Percentiles rank a stretch among this genome's conserved stretches.
Conservation (phyloP, 2,888 invertebrate genomes). For the Bombylius discolor region DNA sequence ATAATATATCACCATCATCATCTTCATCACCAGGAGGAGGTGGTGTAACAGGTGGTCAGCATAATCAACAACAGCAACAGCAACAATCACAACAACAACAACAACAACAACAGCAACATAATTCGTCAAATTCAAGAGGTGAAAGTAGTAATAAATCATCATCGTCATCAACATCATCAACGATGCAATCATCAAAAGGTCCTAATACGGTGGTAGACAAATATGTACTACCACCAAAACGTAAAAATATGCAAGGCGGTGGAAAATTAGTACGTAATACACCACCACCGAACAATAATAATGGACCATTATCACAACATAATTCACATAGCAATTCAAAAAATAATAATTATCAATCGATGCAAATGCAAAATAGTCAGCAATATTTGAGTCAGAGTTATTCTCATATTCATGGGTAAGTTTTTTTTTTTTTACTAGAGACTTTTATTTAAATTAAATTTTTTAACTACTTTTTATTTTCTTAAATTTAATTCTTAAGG, state of each 20-base stretch:
- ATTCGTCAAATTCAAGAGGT: not conserved
- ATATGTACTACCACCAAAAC: constrained; percentile 67
- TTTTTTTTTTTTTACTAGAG: not conserved
- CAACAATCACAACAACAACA: constrained; percentile 16
- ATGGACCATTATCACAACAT: constrained; percentile 15
- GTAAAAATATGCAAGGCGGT: constrained; percentile 50
- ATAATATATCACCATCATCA: constrained; percentile 15
- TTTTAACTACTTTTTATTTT: not conserved
- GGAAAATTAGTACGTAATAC: constrained; percentile 55
- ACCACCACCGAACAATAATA: constrained; percentile 37
- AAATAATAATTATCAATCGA: constrained; percentile 17
- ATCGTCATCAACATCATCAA: not conserved
- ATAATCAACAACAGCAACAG: constrained; percentile 8
- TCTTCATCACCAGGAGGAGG: not conserved
- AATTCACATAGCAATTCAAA: constrained; percentile 15
- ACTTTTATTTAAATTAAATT: not conserved
- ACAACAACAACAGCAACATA: constrained; percentile 21
- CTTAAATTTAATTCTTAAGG: not conserved
- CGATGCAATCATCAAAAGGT: constrained; percentile 9
- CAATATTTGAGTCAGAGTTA: constrained; percentile 18
- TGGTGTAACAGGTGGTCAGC: no score
- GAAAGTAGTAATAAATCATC: not conserved
- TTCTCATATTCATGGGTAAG: constrained; percentile 19
- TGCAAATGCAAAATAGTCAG: constrained; percentile 21
- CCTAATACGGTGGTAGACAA: constrained; percentile 38